Base-by-base conservation (phyloP, 2,888 invertebrate species). In the Noctua pronuba region DNA sequence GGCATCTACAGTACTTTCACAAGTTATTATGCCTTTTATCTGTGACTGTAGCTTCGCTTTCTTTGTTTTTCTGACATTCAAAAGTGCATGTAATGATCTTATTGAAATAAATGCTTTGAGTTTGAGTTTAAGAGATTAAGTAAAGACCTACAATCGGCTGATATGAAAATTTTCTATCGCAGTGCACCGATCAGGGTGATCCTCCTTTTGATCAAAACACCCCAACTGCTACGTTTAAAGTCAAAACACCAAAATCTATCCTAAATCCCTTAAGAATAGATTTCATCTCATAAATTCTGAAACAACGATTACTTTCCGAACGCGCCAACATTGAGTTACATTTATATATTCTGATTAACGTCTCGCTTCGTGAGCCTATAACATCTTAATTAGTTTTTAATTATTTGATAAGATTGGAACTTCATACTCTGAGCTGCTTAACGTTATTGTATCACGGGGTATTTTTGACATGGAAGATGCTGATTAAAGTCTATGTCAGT, bases 261-360 rank as follows among this genome's bases (percentile, higher is more conserved):
- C 38, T 58, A 41, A 79, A 78, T 73, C 72, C 46, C 52, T 5
- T 35, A 75, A 75, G 73, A 70, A 76, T 28, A 58, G 31, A 65
- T 70, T 69, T 21, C 58, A 55, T 55, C 41, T 65, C 72, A 80
- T 76, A 85, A 79, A 83, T 80, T 74, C 2, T 38, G 35, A 28
- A 79, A 68, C 55, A 68, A 21, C 65, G 73, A 74, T 85, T 72
- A 72, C 65, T 77, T 80, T 77, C 13, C 38, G 0, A 77, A 74
- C 77, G 62, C 65, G 60, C 82, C 89, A 90, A 86, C 90, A 91
- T 90, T 90, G 90, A 88, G 85, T 88, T 79, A 88, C 88, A 92
- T 91, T 92, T 92, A 91, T 91, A 79, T 73, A 41, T n/a, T 65
- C 72, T 73, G 68, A 84, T 86, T 86, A 84, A 69, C 75, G 35